A percentile compares a stretch with the other conserved stretches of the same genome.
Conservation (phyloP, 2,888 invertebrate genomes). For the Drepana falcataria region DNA sequence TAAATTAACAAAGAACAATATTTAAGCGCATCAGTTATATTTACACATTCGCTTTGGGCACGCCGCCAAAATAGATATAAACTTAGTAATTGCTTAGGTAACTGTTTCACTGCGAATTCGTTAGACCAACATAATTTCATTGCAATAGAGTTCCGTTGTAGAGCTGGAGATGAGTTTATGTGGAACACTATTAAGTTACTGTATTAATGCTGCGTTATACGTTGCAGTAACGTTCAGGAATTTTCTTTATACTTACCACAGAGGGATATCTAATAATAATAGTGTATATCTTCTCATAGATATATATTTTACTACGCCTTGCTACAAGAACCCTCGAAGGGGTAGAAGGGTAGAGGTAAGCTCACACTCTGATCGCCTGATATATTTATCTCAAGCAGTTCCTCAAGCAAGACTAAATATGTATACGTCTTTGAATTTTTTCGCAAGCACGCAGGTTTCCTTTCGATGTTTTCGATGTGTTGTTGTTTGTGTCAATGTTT, state of each 20-base stretch:
- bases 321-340: too few relatives aligned
- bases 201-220: not conserved
- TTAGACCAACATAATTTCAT: not conserved
- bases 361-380: too few relatives aligned
- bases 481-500: too few relatives aligned
- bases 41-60: conserved; percentile 27
- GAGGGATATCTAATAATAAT: not conserved
- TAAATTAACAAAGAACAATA: not conserved
- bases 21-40: conserved; percentile 22
- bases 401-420: too few relatives aligned
- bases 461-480: too few relatives aligned
- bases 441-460: too few relatives aligned
- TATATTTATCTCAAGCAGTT: too few relatives aligned
- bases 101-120: conserved; percentile 16
- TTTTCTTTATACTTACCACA: too few relatives aligned
- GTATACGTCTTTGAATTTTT: too few relatives aligned
- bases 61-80: conserved; percentile 34
- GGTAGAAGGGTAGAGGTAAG: too few relatives aligned
- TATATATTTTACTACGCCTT: not conserved
- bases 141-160: not conserved
- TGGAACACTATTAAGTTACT: not conserved
- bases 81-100: conserved; percentile 38
- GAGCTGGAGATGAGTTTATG: not conserved
- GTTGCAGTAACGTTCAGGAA: too few relatives aligned
- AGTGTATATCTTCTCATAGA: not conserved